Conservation (phyloP, 2,797 vertebrate species). For the Girardinus metallicus region DNA sequence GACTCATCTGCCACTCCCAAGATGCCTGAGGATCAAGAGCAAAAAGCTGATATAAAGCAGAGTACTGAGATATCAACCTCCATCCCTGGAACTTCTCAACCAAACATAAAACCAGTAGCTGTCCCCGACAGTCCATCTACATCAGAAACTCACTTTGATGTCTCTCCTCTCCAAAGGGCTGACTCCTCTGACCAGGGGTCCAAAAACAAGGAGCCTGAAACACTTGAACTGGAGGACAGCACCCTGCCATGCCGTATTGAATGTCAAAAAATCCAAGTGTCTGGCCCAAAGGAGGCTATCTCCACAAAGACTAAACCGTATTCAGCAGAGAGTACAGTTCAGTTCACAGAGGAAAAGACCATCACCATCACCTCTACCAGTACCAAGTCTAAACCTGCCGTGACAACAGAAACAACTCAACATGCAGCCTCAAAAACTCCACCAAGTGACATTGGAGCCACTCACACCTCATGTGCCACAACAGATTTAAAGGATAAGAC, state of each 20-base stretch:
- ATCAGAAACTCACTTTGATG: slow-evolving; percentile 78
- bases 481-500: slow-evolving; percentile 47
- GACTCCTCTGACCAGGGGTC: slow-evolving; percentile 64
- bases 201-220: slow-evolving; percentile 67
- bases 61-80: slow-evolving; percentile 63
- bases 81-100: slow-evolving; percentile 19
- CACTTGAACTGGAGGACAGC: slow-evolving; percentile 71
- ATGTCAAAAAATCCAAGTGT: slow-evolving; percentile 70
- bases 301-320: slow-evolving; percentile 43
- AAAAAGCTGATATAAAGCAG: slow-evolving; percentile 71
- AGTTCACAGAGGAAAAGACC: slow-evolving; percentile 46
- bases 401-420: slow-evolving; percentile 65
- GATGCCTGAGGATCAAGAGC: slow-evolving; percentile 69
- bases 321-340: slow-evolving; percentile 28
- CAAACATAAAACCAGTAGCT: slow-evolving; percentile 52
- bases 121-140: slow-evolving; percentile 57
- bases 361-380: slow-evolving; percentile 42
- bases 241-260: slow-evolving; percentile 76
- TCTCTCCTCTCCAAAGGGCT: slow-evolving; percentile 81
- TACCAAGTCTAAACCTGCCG: slow-evolving; percentile 59
- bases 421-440: slow-evolving; percentile 71
- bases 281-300: slow-evolving; percentile 50
- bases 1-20: slow-evolving; percentile 63
- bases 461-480: slow-evolving; percentile 57
- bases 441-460: slow-evolving; percentile 63